Evolutionary conservation across 2,888 invertebrate genomes (phyloP), one percentile per base, ranked within the genome.

Genomic region (Acanthosoma haemorrhoidale): DNA sequence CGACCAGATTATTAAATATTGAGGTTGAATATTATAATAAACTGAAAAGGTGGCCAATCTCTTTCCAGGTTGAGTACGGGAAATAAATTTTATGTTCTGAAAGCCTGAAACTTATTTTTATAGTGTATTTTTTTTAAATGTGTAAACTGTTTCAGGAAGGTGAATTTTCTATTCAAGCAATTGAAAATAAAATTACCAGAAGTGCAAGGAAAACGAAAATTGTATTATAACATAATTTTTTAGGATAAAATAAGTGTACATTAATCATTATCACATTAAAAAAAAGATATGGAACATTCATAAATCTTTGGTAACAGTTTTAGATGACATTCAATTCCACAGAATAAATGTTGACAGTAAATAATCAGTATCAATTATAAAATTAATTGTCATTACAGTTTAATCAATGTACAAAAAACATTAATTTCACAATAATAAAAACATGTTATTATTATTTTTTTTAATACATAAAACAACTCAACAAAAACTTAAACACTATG

Each of bases 221-320:
- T 64, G 39, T 41, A 64, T 64, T 64, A 64, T 29, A 64, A 43
- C 29, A 64, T 64, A 41, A 32, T 21, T 38, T 43, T 29, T 43
- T 9, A 31, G 41, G 38, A 63, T 21, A 63, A 64, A 13, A 64
- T 43, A 43, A 31, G n/a, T 43, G 36, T 64, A 64, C 64, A 57
- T 34, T 51, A 67, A 51, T 67, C 67, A 67, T 67, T 67, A 67
- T 67, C 67, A 67, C 67, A 67, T 18, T 32, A 57, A 67, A 67
- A 67, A 29, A 34, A 67, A 67, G 32, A 67, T 57, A 43, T 66
- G 71, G 71, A 71, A 71, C 71, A 71, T 69, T 64, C 32, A 21
- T 29, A 51, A 34, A 64, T 71, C 71, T 71, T 71, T 71, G 71
- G 71, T 71, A 68, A 69, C 69, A 68, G 66, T 71, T 71, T 59